Evolutionary conservation across 2,888 invertebrate species (phyloP).

Genomic region (Troides oblongomaculatus): DNA sequence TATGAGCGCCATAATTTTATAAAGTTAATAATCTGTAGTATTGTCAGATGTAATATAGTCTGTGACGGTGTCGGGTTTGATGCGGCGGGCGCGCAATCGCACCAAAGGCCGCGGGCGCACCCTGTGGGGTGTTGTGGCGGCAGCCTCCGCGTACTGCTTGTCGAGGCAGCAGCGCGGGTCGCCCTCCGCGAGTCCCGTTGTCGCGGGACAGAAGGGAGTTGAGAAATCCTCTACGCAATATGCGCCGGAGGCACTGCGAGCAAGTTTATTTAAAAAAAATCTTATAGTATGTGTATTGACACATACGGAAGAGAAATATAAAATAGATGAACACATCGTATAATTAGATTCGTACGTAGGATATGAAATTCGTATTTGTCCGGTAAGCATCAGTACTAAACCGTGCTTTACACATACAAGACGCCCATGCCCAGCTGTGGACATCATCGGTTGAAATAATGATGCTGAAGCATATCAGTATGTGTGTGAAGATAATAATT

Average conservation of each 20-base stretch:
- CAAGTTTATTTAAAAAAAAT: too few relatives aligned
- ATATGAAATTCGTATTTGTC: too few relatives aligned
- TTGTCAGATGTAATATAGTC: constrained; percentile 29
- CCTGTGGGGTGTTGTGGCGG: constrained; percentile 57
- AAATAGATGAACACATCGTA: too few relatives aligned
- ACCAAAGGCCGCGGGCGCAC: constrained; percentile 58
- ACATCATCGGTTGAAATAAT: too few relatives aligned
- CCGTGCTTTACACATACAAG: too few relatives aligned
- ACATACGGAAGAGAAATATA: too few relatives aligned
- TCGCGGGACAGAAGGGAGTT: constrained; percentile 86
- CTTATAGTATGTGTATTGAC: too few relatives aligned
- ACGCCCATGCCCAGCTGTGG: too few relatives aligned
- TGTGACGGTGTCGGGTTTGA: constrained; percentile 33
- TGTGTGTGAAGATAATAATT: too few relatives aligned
- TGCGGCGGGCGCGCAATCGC: constrained; percentile 45
- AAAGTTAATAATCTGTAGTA: constrained; percentile 12
- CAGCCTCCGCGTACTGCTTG: constrained; percentile 63
- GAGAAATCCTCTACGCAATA: constrained; percentile 83
- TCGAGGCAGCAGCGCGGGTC: constrained; percentile 85
- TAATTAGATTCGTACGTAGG: too few relatives aligned
- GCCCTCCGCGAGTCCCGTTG: constrained; percentile 81
- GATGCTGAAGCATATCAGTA: too few relatives aligned
- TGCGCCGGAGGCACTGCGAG: constrained; percentile 82
- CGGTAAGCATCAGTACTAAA: too few relatives aligned
- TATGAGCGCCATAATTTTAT: neutral